Evolutionary conservation across 2,113 vertebrate genomes (phyloP).

Genomic region (Python bivittatus): DNA sequence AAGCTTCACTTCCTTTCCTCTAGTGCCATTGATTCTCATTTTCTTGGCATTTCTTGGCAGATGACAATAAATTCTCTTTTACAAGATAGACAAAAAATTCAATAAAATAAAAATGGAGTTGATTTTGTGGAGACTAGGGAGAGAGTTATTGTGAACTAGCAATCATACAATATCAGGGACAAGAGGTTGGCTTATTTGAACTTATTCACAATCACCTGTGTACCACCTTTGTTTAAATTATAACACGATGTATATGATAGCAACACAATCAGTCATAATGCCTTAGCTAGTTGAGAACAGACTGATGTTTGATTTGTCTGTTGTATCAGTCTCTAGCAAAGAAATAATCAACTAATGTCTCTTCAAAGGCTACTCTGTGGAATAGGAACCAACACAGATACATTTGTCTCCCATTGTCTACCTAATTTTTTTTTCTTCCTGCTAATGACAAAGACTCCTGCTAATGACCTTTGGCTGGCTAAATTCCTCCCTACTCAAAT

Average conservation of each 20-base stretch:
- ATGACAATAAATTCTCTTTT: constrained; percentile 20
- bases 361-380: constrained; percentile 29
- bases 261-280: background rate
- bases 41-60: constrained; percentile 1
- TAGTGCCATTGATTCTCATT: background rate
- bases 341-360: constrained; percentile 12
- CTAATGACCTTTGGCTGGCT: background rate
- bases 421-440: background rate
- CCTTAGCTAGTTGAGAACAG: background rate
- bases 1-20: background rate
- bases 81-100: background rate
- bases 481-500: background rate
- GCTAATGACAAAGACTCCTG: background rate
- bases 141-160: constrained; percentile 30
- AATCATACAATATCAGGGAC: constrained; percentile 1
- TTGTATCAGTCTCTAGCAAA: constrained; percentile 33
- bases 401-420: background rate
- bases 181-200: constrained; percentile 8
- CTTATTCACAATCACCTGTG: constrained; percentile 32
- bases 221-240: constrained; percentile 26
- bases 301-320: background rate
- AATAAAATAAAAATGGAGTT: constrained; percentile 14
- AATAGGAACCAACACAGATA: constrained; percentile 13
- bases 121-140: constrained; percentile 35
- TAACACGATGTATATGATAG: constrained; percentile 5